Evolutionary conservation across 2,797 vertebrate species (phyloP), one percentile per base, ranked within the genome.

Genomic region (Hydrocynus forskahlii): DNA sequence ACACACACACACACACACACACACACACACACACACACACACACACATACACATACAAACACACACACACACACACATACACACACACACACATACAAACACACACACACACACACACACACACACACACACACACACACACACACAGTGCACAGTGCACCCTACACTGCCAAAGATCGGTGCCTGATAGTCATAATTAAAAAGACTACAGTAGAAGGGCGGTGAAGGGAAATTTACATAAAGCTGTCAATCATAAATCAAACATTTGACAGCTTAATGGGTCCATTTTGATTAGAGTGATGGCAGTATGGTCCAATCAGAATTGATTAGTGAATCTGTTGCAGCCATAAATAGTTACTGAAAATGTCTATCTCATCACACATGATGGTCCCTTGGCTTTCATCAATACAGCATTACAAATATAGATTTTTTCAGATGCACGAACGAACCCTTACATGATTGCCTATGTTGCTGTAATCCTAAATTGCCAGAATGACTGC

Each of bases 231-330:
- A 4, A 70, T 71, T 63, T 63, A 19, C 74, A 76, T 64, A 25
- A 71, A 64, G 4, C 45, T 77, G 74, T 72, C 80, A 76, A 64
- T 77, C 35, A 71, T 71, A 72, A 81, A 59, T 76, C 71, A 81
- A 17, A 2, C 66, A 76, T n/a, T 38, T 81, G 57, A 71, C 59
- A 55, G 21, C 45, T 72, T 81, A 77, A 81, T 81, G 62, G 59
- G 57, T 72, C 59, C 35, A 64, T 6, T 74, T 81, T 74, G 55
- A 45, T 72, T 55, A 45, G 60, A 72, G 57, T 72, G 67, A 68
- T 71, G 21, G 6, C 29, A 43, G 55, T 54, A 45, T 62, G 55
- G 79, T 70, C 54, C 73, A 81, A 62, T 52, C 67, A 76, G 43
- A 69, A 70, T 54, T 70, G 75, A 81, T 81, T 81, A 76, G 64